Percentiles rank a stretch among this genome's conserved stretches.
Evolutionary conservation across 2,888 invertebrate species (phyloP).

Genomic region (Stictocephala bisonia): DNA sequence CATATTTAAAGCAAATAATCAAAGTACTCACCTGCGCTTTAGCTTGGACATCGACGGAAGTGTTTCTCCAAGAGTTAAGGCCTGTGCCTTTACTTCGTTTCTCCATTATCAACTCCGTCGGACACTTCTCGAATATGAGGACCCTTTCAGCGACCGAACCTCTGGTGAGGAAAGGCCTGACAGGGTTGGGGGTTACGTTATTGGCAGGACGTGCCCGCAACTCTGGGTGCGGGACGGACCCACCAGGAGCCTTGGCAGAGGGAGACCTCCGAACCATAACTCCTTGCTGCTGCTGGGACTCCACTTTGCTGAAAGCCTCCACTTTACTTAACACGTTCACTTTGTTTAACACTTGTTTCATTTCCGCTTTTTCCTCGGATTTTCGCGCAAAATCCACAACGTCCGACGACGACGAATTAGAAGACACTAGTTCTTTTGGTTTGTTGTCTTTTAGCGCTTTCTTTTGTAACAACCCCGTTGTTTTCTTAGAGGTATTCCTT

Average conservation of each 20-base stretch:
- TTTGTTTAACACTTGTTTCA: conserved; percentile 54
- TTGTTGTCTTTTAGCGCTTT: conserved; percentile 50
- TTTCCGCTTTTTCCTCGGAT: conserved; percentile 24
- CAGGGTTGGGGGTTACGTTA: conserved; percentile 69
- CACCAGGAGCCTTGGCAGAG: conserved; percentile 51
- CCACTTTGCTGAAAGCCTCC: conserved; percentile 47
- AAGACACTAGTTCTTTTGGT: conserved; percentile 46
- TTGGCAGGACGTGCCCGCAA: conserved; percentile 64
- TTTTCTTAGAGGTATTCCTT: conserved; percentile 49
- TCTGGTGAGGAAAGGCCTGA: conserved; percentile 85
- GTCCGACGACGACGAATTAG: background rate
- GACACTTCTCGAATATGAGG: conserved; percentile 90
- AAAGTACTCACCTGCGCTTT: conserved; percentile 68
- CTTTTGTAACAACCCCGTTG: conserved; percentile 51
- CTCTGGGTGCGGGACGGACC: conserved; percentile 75
- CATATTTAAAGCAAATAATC: no score
- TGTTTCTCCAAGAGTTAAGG: conserved; percentile 65
- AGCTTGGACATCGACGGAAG: conserved; percentile 65
- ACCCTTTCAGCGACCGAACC: conserved; percentile 93
- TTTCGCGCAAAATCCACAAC: conserved; percentile 4
- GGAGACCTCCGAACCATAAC: conserved; percentile 47
- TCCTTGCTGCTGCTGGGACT: conserved; percentile 48
- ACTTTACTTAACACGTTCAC: conserved; percentile 53
- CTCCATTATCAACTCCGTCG: conserved; percentile 79
- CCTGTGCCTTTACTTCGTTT: conserved; percentile 71